Base-by-base conservation (phyloP, 1,140 invertebrate genomes). In the Himalopsyche phryganea region DNA sequence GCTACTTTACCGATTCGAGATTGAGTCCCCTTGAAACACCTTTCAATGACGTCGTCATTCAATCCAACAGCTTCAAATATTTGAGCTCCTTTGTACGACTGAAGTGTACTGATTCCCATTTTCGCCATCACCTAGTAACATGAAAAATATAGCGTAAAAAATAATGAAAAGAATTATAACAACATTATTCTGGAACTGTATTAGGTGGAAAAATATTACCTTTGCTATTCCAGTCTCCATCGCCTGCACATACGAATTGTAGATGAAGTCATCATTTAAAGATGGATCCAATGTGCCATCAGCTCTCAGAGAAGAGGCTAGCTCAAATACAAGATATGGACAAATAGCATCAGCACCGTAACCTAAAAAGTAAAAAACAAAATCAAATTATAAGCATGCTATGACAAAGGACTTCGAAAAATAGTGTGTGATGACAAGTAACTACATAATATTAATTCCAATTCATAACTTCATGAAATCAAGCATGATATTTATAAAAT, bases 1-100 rank as follows among this genome's bases (percentile, higher is more conserved):
- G 2, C 9, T n/a, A 9, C 20, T 66, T 67, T 53, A 77, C 75
- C 74, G 68, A 99, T 90, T 58, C 96, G 86, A 14, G 95, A 98
- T 6, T 93, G 88, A 0, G 96, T 98, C 50, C 95, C 95, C 75
- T 84, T 75, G 76, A 99, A 99, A 75, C 96, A 98, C 67, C 92
- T 92, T 45, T 98, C 87, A 46, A 99, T 86, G 0, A 99, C 90
- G 72, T 98, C 94, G 60, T 90, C 82, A 36, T 89, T 85, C 6
- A 99, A 74, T 10, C 97, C 97, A 18, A 99, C 94, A 17, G 96
- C 96, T 79, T 99, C 97, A 73, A 99, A 99, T 65, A 99, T 99
- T 78, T 99, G 97, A 3, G 97, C 97, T 63, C 95, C 93, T 80
- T 98, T 98, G 75, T 99, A 99, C n/a, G 94, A 98, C 71, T 99